Base-by-base conservation (phyloP, 35 echinoderm and acorn worm genomes). In the Nesometra sesokonis region DNA sequence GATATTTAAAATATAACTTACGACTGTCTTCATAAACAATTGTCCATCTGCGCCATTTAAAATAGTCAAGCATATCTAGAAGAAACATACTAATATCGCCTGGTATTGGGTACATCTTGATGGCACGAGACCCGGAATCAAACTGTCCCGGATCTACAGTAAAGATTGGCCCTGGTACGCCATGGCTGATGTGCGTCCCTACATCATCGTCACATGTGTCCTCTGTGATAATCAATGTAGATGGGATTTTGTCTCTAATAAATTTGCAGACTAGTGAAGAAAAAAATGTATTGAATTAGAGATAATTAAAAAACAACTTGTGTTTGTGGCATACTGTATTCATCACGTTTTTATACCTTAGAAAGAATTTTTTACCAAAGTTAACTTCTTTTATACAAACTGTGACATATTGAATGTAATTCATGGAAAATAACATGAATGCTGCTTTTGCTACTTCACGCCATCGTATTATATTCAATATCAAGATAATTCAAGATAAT, bases 71-170 rank as follows among this genome's bases (percentile, higher is more conserved):
- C 57, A 97, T 89, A 77, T 97, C 94, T 23, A 97, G 90, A 76
- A 88, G 93, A 40, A 97, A 91, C 0, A n/a, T 23, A 40, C 90
- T 97, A 78, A 93, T 88, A 46, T 97, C 94, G 17, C 91, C 91
- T 11, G 94, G 91, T 0, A 90, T 93, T 17, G 94, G 94, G 83
- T 97, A 93, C 94, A 97, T 91, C 82, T 93, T 93, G 82, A 97
- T 91, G 82, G 94, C 94, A 1, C 84, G 35, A 17, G 94, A 97
- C 11, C 91, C 91, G 32, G 82, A 81, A 30, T 39, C 89, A 32
- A 85, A 91, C 23, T 78, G 79, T 0, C 91, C 94, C 30, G 85
- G 86, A 34, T 97, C 94, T 0, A 97, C 47, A 0, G 91, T 77
- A 35, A 97, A 84, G 36, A 97, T 78, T 19, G 94, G 94, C 35